A percentile compares a stretch with the other conserved stretches of the same genome.
Evolutionary conservation across 2,888 invertebrate genomes (phyloP).

Genomic region (Microctonus hyperodae): DNA sequence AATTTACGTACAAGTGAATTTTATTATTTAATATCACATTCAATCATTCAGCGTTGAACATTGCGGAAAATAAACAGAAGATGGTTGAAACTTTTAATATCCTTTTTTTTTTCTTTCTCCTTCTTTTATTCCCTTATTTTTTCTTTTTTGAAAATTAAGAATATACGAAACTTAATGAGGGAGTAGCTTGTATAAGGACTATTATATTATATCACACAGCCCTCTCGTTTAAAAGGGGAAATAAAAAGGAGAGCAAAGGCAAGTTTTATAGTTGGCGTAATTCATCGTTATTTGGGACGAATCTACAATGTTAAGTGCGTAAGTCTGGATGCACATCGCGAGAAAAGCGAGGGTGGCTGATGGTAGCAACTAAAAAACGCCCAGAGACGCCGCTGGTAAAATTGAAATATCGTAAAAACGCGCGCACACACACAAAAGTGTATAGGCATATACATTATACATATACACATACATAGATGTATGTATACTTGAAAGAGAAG

Average conservation of each 20-base stretch:
- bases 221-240: not conserved
- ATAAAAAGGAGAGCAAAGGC: constrained; percentile 12
- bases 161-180: constrained; percentile 1
- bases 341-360: not conserved
- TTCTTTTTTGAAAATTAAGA: not conserved
- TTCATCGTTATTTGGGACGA: constrained; percentile 47
- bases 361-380: not conserved
- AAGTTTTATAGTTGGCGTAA: constrained; percentile 44
- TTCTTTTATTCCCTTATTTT: too few species aligned
- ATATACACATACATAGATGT: too few species aligned
- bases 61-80: not conserved
- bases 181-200: not conserved
- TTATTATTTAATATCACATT: not conserved
- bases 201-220: not conserved
- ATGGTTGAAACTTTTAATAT: not conserved
- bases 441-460: too few species aligned
- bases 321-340: constrained; percentile 19
- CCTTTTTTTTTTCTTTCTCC: not conserved
- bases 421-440: too few species aligned
- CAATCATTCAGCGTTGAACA: not conserved
- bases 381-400: not conserved
- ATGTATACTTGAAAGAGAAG: not conserved
- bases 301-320: constrained; percentile 12
- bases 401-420: not conserved
- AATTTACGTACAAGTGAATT: not conserved